Conservation (phyloP, 2,113 vertebrate genomes). For the Boulengeromyrus knoepffleri region DNA sequence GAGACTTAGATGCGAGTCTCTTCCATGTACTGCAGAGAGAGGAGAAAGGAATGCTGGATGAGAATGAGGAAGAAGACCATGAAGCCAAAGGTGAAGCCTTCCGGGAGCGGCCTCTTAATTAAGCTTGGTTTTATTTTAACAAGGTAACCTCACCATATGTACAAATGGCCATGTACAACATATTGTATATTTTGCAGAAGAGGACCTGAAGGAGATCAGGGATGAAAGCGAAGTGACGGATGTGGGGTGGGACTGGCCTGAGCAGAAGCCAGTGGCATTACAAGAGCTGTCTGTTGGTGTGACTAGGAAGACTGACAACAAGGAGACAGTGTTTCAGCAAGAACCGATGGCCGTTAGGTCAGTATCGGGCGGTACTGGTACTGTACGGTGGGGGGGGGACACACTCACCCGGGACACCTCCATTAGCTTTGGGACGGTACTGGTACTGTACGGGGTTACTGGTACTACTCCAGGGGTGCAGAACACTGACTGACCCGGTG, state of each 20-base stretch:
- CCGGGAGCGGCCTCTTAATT: not conserved
- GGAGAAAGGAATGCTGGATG: conserved; percentile 41
- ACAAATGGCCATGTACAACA: not conserved
- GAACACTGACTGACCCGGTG: not conserved
- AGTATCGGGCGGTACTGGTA: conserved; percentile 20
- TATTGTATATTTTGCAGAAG: conserved; percentile 1
- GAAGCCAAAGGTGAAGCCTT: conserved; percentile 34
- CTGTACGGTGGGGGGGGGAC: not conserved
- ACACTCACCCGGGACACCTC: not conserved
- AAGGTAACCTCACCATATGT: not conserved
- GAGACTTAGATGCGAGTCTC: not conserved
- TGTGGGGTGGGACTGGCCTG: conserved; percentile 28
- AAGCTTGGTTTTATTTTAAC: not conserved
- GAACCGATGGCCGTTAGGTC: conserved; percentile 55
- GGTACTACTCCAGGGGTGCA: not conserved
- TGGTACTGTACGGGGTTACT: not conserved
- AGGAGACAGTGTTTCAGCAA: conserved; percentile 48
- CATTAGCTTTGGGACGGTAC: not conserved
- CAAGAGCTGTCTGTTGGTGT: conserved; percentile 32
- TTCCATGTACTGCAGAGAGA: conserved; percentile 54
- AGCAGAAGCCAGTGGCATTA: conserved; percentile 24
- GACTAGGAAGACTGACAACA: conserved; percentile 43
- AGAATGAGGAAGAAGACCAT: conserved; percentile 16
- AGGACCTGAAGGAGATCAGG: not conserved
- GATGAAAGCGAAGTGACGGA: not conserved